A percentile compares a stretch with the other conserved stretches of the same genome.
phyloP scores from a whole-genome alignment of 2,888 invertebrate species.

The Gymnocheta viridis region DNA sequence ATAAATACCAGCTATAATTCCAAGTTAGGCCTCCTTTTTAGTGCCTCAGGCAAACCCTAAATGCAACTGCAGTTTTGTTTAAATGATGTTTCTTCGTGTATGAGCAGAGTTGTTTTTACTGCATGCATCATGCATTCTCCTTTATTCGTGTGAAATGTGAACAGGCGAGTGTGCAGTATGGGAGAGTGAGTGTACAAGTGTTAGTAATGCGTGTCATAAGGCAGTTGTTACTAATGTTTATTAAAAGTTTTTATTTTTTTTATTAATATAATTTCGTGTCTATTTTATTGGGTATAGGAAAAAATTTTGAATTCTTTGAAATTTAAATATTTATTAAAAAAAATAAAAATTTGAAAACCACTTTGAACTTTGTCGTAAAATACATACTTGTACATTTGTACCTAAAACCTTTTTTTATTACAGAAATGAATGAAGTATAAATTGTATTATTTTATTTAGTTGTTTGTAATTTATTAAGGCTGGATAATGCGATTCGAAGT shows the following conservation, averaged over 20 bases:
- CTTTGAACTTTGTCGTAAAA: no score
- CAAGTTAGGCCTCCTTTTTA: background rate
- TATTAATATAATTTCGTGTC: background rate
- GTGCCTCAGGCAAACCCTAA: constrained; percentile 25
- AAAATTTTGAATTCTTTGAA: background rate
- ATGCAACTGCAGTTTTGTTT: constrained; percentile 28
- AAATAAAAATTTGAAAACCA: no score
- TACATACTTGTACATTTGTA: no score
- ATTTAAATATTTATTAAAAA: no score
- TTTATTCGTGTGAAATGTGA: background rate
- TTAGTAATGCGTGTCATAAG: constrained; percentile 66
- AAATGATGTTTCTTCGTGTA: constrained; percentile 52
- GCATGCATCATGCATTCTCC: constrained; percentile 41
- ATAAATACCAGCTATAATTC: no score
- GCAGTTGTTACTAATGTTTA: constrained; percentile 58
- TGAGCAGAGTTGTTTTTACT: constrained; percentile 31
- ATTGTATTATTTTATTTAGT: no score
- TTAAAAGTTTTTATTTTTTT: constrained; percentile 4
- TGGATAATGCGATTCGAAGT: no score
- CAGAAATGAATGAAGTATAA: no score
- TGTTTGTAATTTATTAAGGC: no score
- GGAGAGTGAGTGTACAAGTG: constrained; percentile 40
- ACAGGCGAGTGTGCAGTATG: constrained; percentile 1
- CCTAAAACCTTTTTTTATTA: no score
- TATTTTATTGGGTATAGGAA: constrained; percentile 6